Conservation (phyloP, 2,888 invertebrate genomes). For the Taenaris catops region DNA sequence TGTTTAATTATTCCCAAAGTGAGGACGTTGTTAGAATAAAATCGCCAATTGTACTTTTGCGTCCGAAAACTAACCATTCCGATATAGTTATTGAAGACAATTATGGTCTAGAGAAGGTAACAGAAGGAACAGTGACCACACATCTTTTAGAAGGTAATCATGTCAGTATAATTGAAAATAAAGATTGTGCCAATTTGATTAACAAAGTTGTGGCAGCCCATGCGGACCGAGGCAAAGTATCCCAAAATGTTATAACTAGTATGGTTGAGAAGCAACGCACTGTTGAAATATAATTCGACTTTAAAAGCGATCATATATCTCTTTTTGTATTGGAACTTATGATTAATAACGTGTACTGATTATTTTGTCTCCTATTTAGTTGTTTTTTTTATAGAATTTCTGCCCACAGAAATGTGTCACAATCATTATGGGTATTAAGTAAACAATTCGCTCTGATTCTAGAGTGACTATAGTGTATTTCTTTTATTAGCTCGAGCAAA, state of each 20-base stretch:
- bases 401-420: too few relatives aligned
- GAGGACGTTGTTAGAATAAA: constrained; percentile 70
- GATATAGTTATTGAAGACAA: constrained; percentile 80
- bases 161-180: constrained; percentile 16
- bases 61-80: constrained; percentile 79
- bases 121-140: constrained; percentile 77
- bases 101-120: constrained; percentile 82
- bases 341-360: background rate
- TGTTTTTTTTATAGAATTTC: too few relatives aligned
- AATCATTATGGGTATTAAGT: too few relatives aligned
- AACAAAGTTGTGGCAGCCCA: constrained; percentile 34
- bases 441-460: too few relatives aligned
- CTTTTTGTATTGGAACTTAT: too few relatives aligned
- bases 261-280: constrained; percentile 57
- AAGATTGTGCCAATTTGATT: constrained; percentile 21
- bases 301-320: too few relatives aligned
- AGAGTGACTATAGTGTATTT: too few relatives aligned
- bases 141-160: constrained; percentile 45
- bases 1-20: constrained; percentile 64
- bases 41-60: constrained; percentile 80
- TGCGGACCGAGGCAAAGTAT: constrained; percentile 37
- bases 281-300: constrained; percentile 23
- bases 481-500: too few relatives aligned
- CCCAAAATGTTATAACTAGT: constrained; percentile 49
- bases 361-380: background rate